phyloP scores from a whole-genome alignment of 1,140 invertebrate genomes.

The Drosophila lacteicornis region DNA sequence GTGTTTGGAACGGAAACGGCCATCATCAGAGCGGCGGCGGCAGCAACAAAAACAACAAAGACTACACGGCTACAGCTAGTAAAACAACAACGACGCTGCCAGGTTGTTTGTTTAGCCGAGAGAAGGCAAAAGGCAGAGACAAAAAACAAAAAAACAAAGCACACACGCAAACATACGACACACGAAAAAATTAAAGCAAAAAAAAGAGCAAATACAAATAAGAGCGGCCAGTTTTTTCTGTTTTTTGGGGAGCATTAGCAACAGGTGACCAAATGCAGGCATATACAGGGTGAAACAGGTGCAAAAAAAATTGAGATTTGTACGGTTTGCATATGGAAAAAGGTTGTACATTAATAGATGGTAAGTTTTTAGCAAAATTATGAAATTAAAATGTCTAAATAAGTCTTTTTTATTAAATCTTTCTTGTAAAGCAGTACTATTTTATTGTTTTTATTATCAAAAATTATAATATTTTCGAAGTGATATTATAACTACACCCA shows the following conservation, averaged over 20 bases:
- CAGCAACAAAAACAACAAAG: constrained; percentile 53
- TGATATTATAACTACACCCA: too few relatives aligned
- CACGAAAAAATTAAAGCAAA: constrained; percentile 45
- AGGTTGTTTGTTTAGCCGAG: constrained; percentile 73
- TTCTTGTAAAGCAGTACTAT: too few relatives aligned
- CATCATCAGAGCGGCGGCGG: constrained; percentile 75
- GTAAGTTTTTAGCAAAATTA: background rate
- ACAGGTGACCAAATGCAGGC: constrained; percentile 60
- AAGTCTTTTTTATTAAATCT: background rate
- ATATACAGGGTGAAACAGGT: constrained; percentile 67
- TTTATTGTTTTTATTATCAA: too few relatives aligned
- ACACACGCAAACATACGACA: constrained; percentile 23
- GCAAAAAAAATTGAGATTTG: constrained; percentile 18
- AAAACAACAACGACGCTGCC: constrained; percentile 67
- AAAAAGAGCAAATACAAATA: constrained; percentile 48
- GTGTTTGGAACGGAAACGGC: constrained; percentile 82
- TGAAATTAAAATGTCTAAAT: background rate
- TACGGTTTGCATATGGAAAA: too few relatives aligned
- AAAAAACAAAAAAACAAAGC: constrained; percentile 42
- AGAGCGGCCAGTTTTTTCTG: constrained; percentile 12
- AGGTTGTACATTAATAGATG: too few relatives aligned
- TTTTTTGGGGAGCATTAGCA: constrained; percentile 39
- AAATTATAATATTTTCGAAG: too few relatives aligned
- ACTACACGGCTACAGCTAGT: constrained; percentile 57
- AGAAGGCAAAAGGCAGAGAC: constrained; percentile 51